These are phyloP conservation scores for Lontra canadensis DNA, from an alignment of 2,113 vertebrate species.

Conservation along the genomic window DNA sequence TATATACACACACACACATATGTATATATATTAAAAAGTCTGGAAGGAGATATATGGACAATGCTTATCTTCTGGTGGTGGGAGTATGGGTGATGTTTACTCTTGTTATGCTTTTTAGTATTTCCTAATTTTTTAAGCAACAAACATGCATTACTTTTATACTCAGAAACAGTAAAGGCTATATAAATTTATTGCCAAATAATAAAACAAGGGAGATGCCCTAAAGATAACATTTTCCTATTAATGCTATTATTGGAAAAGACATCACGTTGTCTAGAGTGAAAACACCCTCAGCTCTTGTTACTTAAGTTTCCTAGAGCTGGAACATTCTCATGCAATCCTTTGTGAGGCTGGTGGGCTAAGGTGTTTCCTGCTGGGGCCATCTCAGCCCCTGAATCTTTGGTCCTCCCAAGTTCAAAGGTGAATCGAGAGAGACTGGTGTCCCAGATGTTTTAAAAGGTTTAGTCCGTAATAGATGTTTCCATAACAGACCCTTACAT, in stretches of 20 bases:
- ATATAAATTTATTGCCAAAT: slow-evolving; percentile 40
- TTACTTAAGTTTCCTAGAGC: not conserved
- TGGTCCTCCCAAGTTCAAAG: not conserved
- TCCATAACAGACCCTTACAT: not conserved
- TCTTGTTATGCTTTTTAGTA: not conserved
- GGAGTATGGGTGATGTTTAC: not conserved
- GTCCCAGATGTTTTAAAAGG: not conserved
- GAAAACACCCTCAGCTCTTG: not conserved
- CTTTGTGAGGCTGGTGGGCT: not conserved
- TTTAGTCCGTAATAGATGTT: not conserved
- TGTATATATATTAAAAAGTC: not conserved
- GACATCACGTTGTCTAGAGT: not conserved
- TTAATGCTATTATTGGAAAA: slow-evolving; percentile 42
- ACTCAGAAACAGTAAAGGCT: slow-evolving; percentile 14
- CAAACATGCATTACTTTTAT: not conserved
- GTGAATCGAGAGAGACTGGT: too few species aligned
- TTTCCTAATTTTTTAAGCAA: slow-evolving; percentile 20
- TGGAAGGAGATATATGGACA: not conserved
- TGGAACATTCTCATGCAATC: not conserved
- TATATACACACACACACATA: not conserved
- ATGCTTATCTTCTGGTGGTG: not conserved
- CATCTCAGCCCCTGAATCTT: not conserved
- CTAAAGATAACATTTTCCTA: slow-evolving; percentile 20
- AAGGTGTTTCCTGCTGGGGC: not conserved
- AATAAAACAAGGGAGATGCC: slow-evolving; percentile 5